These are phyloP conservation scores for Octodon degus DNA, from an alignment of 2,113 vertebrate species.

Conservation along the genomic window DNA sequence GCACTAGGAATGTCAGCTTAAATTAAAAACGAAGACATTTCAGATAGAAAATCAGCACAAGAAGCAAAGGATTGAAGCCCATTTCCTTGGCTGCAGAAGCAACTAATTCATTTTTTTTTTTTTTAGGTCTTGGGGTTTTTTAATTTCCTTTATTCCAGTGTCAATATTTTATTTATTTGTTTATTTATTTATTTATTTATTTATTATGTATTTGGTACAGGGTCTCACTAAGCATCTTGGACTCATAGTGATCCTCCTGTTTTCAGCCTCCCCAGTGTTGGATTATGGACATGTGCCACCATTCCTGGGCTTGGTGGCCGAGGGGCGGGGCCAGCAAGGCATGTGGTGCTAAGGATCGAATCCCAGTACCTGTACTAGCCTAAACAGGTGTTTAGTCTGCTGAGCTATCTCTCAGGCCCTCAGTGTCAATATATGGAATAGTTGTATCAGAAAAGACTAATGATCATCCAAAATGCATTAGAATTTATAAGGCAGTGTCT, in stretches of 20 bases:
- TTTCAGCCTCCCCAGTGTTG: too few species aligned
- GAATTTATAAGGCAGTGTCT: neutral
- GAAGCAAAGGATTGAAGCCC: neutral
- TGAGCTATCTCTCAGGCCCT: neutral
- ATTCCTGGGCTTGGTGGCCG: too few species aligned
- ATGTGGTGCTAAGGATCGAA: too few species aligned
- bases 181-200: too few species aligned
- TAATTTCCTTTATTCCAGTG: neutral
- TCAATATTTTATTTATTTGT: too few species aligned
- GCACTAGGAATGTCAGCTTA: neutral
- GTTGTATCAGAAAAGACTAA: neutral
- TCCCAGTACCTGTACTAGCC: too few species aligned
- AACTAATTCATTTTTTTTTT: neutral
- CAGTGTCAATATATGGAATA: neutral
- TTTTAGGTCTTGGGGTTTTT: neutral
- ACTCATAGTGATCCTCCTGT: too few species aligned
- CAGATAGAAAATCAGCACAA: slow-evolving; percentile 10
- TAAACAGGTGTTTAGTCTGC: too few species aligned
- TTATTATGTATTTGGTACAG: too few species aligned
- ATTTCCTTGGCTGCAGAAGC: neutral
- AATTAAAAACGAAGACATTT: neutral
- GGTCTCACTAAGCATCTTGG: too few species aligned
- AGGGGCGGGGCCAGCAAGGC: too few species aligned
- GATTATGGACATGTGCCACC: too few species aligned
- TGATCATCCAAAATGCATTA: neutral